phyloP scores from a whole-genome alignment of 2,797 vertebrate species.

The Falco peregrinus region DNA sequence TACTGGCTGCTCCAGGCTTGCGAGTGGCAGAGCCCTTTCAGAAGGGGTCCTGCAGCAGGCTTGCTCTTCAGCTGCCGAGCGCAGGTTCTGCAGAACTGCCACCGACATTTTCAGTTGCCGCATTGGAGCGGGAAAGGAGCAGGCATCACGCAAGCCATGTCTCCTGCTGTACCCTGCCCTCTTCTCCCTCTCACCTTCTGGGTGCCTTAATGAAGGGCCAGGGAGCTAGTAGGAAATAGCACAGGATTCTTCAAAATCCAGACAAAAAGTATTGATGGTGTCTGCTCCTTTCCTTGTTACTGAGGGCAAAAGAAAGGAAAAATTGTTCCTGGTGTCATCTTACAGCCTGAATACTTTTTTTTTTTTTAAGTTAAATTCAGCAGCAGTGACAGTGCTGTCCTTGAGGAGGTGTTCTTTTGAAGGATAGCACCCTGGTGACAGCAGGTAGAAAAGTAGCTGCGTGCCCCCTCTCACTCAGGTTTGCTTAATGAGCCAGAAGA shows the following conservation, averaged over 20 bases:
- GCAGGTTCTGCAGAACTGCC: not conserved
- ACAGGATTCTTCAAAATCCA: not conserved
- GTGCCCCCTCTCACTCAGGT: conserved; percentile 27
- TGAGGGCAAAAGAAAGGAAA: conserved; percentile 3
- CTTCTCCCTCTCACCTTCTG: not conserved
- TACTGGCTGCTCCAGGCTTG: not conserved
- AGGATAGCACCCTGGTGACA: conserved; percentile 65
- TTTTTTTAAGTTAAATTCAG: conserved; percentile 26
- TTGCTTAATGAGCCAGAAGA: conserved; percentile 73
- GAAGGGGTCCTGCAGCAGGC: not conserved
- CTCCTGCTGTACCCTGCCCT: not conserved
- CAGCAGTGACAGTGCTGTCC: conserved; percentile 56
- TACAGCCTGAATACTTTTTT: not conserved
- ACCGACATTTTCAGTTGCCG: not conserved
- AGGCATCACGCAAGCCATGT: not conserved
- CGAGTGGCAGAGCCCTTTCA: not conserved
- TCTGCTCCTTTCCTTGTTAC: not conserved
- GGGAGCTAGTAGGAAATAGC: not conserved
- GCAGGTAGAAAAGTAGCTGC: conserved; percentile 45
- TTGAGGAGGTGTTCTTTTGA: conserved; percentile 68
- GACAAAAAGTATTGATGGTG: not conserved
- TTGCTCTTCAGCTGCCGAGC: not conserved
- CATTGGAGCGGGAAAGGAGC: not conserved
- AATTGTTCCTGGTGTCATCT: not conserved
- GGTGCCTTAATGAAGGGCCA: not conserved